Conservation (phyloP, 2,888 invertebrate species). For the Nymphalis c-album region DNA sequence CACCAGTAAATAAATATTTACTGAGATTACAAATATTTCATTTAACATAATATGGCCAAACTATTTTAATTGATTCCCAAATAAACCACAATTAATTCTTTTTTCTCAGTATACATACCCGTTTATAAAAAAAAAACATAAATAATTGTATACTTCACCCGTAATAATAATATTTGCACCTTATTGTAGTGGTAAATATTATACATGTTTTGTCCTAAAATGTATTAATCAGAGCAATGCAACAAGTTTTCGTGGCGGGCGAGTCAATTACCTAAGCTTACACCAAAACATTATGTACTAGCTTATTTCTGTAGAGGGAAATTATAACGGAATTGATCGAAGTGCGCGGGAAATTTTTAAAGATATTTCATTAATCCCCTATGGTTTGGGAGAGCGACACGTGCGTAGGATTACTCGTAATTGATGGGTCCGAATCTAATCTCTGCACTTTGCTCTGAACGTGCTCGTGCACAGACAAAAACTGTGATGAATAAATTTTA, state of each 20-base stretch:
- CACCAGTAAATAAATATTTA: no score
- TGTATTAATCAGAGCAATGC: background rate
- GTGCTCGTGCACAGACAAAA: constrained; percentile 31
- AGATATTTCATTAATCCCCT: constrained; percentile 74
- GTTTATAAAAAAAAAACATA: no score
- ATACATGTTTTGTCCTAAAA: background rate
- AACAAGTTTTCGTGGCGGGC: constrained; percentile 3
- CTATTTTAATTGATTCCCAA: no score
- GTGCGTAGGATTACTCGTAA: constrained; percentile 75
- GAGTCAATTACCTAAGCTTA: constrained; percentile 3
- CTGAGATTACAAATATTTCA: no score
- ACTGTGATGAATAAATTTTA: constrained; percentile 29
- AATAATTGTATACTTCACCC: no score
- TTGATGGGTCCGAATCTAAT: constrained; percentile 77
- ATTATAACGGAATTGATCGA: constrained; percentile 15
- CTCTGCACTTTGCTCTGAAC: constrained; percentile 69
- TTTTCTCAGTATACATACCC: no score
- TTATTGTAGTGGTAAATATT: background rate
- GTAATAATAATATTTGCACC: background rate
- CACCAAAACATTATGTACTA: background rate
- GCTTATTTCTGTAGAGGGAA: constrained; percentile 26
- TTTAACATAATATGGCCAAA: no score
- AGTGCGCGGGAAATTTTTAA: constrained; percentile 41
- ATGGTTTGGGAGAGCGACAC: constrained; percentile 67
- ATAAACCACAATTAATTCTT: no score